phyloP scores from a whole-genome alignment of 2,888 invertebrate species.

The Lepidochitona cinerea region DNA sequence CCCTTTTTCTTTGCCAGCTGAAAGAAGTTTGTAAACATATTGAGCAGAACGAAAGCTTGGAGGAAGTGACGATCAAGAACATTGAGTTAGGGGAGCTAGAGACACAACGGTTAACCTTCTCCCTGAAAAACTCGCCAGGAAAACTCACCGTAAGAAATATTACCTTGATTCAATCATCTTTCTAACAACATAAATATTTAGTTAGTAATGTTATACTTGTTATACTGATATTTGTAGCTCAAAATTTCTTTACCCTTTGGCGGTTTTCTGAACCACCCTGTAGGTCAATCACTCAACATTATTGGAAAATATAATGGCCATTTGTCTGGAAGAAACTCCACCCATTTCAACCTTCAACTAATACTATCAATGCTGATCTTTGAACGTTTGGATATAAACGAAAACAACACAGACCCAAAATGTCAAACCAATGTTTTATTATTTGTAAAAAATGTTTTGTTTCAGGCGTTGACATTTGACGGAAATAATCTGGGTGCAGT shows the following conservation, averaged over 20 bases:
- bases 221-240: too few species aligned
- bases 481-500: conserved; percentile 44
- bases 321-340: too few species aligned
- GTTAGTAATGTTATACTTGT: too few species aligned
- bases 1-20: conserved; percentile 34
- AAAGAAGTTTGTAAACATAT: conserved; percentile 42
- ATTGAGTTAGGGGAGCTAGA: conserved; percentile 43
- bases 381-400: background rate
- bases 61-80: conserved; percentile 47
- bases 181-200: too few species aligned
- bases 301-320: too few species aligned
- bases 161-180: too few species aligned
- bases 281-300: too few species aligned
- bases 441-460: background rate
- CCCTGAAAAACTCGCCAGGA: conserved; percentile 40
- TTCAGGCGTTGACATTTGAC: conserved; percentile 46
- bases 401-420: background rate
- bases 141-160: conserved; percentile 39
- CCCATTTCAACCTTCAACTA: too few species aligned
- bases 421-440: background rate
- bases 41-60: conserved; percentile 30
- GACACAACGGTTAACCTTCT: conserved; percentile 34
- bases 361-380: too few species aligned
- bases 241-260: too few species aligned
- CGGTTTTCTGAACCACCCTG: too few species aligned